Evolutionary conservation across 2,888 invertebrate species (phyloP).

Genomic region (Hirudinaria manillensis): DNA sequence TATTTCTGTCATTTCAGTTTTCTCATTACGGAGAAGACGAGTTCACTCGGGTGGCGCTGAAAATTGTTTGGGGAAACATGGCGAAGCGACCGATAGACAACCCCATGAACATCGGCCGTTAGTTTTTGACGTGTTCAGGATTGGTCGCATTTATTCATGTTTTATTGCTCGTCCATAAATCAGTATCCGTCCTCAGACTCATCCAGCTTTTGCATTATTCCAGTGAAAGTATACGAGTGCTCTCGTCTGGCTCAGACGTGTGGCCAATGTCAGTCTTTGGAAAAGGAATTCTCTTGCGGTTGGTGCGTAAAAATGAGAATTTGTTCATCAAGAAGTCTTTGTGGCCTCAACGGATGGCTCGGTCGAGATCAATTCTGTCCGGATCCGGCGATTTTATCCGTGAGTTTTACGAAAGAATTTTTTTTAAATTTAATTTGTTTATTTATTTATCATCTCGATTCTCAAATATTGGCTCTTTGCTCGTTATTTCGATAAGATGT

Average conservation of each 20-base stretch:
- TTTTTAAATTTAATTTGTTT: too few relatives aligned
- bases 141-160: constrained; percentile 1
- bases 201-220: too few relatives aligned
- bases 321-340: not conserved
- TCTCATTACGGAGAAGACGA: constrained; percentile 9
- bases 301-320: not conserved
- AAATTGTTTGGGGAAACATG: constrained; percentile 9
- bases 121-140: not conserved
- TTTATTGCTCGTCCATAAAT: too few relatives aligned
- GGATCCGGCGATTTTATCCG: not conserved
- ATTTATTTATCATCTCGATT: too few relatives aligned
- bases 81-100: constrained; percentile 10
- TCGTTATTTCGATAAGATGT: too few relatives aligned
- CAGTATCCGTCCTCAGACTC: too few relatives aligned
- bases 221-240: constrained; percentile 5
- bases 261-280: constrained; percentile 1
- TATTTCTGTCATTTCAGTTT: constrained; percentile 8
- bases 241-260: not conserved
- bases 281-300: not conserved
- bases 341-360: not conserved
- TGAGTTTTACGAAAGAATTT: not conserved
- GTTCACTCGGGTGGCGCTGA: not conserved
- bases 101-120: not conserved
- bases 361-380: constrained; percentile 7
- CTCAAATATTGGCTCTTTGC: too few relatives aligned